These are phyloP conservation scores for Eupelmus urozonus DNA, from an alignment of 2,888 invertebrate species.

Conservation along the genomic window DNA sequence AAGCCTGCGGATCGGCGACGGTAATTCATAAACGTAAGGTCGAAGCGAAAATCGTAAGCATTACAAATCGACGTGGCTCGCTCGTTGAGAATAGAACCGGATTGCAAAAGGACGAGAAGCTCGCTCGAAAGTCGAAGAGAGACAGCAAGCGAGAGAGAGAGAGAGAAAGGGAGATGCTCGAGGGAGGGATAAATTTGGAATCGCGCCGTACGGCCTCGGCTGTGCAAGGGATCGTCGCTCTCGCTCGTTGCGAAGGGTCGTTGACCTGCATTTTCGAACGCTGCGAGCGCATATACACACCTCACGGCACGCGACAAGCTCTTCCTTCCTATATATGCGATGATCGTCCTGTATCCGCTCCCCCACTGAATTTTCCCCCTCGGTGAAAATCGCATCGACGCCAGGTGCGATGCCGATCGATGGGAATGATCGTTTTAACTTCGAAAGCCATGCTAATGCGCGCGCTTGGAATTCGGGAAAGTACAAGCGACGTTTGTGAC, in stretches of 20 bases:
- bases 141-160: slow-evolving; percentile 24
- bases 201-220: slow-evolving; percentile 26
- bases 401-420: slow-evolving; percentile 27
- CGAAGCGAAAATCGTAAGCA: slow-evolving; percentile 38
- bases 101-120: slow-evolving; percentile 59
- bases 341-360: slow-evolving; percentile 17
- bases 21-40: slow-evolving; percentile 26
- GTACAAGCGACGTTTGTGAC: neutral
- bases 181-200: slow-evolving; percentile 66
- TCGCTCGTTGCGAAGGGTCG: slow-evolving; percentile 49
- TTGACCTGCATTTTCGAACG: slow-evolving; percentile 59
- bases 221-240: neutral
- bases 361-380: neutral
- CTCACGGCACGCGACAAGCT: slow-evolving; percentile 38
- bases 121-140: neutral
- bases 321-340: too few species aligned
- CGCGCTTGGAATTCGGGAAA: neutral
- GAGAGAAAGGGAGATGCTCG: slow-evolving; percentile 52
- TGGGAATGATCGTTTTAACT: slow-evolving; percentile 25
- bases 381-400: too few species aligned
- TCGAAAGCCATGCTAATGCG: slow-evolving; percentile 1
- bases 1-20: neutral
- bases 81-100: slow-evolving; percentile 60
- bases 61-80: slow-evolving; percentile 40
- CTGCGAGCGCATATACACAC: too few species aligned